Base-by-base conservation (phyloP, 2,113 vertebrate genomes). In the Paramisgurnus dabryanus region DNA sequence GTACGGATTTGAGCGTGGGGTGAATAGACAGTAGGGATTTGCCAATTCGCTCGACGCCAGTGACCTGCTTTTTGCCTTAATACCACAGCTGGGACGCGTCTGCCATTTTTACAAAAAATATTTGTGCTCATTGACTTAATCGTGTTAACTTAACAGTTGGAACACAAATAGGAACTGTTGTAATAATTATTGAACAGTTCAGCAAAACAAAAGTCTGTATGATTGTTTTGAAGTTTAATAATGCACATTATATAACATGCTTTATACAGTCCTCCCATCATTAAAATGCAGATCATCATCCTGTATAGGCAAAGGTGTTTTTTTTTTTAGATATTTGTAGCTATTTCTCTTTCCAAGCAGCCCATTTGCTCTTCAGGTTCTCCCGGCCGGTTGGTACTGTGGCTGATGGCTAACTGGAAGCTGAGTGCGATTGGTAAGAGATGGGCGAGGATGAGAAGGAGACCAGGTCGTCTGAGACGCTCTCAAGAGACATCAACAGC, bases 1-100 rank as follows among this genome's bases (percentile, higher is more conserved):
- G 86, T 89, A 71, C 45, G 53, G 83, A 80, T 89, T 91, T 87
- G 87, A 87, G 88, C 88, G 85, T 88, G 86, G 87, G 90, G 87
- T 87, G 86, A 88, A 86, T 83, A 81, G 87, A 88, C 72, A 85
- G 55, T 77, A 71, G 87, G 85, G 88, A 80, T 76, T 85, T 81
- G 84, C 72, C 78, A 83, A 88, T 82, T 84, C 79, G 85, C 81
- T 82, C 50, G 84, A 70, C 80, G 80, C 85, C 79, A 80, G 45
- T 67, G 82, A 83, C 74, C 82, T 79, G 41, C 11, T 6, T 78
- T 79, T 64, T 74, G 74, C 50, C 47, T 10, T 73, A 50, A 84
- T 65, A 57, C 27, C 12, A n/a, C 7, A 43, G 40, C 55, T 49
- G 18, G 55, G 13, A 7, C 47, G 18, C 58, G 55, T 41, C 15